Conservation (phyloP, 2,113 vertebrate species). For the Climacteris rufus region DNA sequence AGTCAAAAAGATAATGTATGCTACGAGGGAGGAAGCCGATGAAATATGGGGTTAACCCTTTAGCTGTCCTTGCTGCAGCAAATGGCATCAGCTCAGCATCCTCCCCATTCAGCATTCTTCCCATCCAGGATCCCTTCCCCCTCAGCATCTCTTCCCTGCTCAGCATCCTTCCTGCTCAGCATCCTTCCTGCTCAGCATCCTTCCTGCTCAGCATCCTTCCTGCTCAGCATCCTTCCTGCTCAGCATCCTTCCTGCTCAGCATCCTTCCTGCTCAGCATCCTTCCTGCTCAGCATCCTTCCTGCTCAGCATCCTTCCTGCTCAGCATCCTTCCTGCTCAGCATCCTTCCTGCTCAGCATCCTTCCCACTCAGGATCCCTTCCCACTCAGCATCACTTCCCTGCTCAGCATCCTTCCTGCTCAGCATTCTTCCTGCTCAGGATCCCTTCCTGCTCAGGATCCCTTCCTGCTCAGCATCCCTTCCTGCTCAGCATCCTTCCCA, state of each 20-base stretch:
- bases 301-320: background rate
- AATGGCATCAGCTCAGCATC: background rate
- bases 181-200: background rate
- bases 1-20: conserved; percentile 48
- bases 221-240: background rate
- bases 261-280: too few species aligned
- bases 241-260: too few species aligned
- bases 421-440: background rate
- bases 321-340: background rate
- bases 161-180: too few species aligned
- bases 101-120: background rate
- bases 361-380: too few species aligned
- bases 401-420: background rate
- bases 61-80: background rate
- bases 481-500: too few species aligned
- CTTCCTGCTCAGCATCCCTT: background rate
- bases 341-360: too few species aligned
- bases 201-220: too few species aligned
- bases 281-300: background rate
- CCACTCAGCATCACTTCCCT: too few species aligned
- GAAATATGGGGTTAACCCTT: conserved; percentile 33
- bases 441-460: too few species aligned
- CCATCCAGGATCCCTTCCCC: too few species aligned
- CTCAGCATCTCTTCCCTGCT: background rate
- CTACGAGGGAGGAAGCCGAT: background rate